A percentile compares a stretch with the other conserved stretches of the same genome.
These are phyloP conservation scores for Meloidogyne exigua DNA, from an alignment of 1,140 invertebrate genomes.

Conservation along the genomic window DNA sequence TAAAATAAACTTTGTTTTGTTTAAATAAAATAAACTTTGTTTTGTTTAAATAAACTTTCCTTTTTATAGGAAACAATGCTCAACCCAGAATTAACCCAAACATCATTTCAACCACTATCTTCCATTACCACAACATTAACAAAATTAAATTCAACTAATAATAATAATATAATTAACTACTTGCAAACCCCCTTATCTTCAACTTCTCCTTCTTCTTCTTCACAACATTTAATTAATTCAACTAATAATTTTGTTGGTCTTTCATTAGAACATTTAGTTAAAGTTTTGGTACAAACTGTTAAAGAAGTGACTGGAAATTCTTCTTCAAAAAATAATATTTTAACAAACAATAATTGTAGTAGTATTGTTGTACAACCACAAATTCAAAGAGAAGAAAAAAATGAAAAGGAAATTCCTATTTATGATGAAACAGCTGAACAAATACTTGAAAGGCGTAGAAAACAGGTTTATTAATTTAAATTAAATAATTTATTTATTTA, in stretches of 20 bases:
- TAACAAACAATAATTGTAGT: background rate
- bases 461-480: constrained; percentile 35
- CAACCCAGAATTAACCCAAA: background rate
- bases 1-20: no score
- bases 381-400: background rate
- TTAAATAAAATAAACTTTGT: no score
- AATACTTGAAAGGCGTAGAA: constrained; percentile 49
- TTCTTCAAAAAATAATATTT: no score
- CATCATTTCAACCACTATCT: background rate
- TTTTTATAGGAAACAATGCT: background rate
- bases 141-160: background rate
- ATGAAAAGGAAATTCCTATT: background rate
- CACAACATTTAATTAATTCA: background rate
- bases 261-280: constrained; percentile 46
- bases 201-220: background rate
- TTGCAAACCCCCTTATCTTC: no score
- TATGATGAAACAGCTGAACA: constrained; percentile 43
- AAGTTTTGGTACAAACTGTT: constrained; percentile 38
- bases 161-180: no score
- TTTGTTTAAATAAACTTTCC: background rate
- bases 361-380: background rate
- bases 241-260: constrained; percentile 19
- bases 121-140: no score
- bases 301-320: constrained; percentile 31
- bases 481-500: background rate